Evolutionary conservation across 1,140 invertebrate genomes (phyloP).

Genomic region (Uloborus diversus): DNA sequence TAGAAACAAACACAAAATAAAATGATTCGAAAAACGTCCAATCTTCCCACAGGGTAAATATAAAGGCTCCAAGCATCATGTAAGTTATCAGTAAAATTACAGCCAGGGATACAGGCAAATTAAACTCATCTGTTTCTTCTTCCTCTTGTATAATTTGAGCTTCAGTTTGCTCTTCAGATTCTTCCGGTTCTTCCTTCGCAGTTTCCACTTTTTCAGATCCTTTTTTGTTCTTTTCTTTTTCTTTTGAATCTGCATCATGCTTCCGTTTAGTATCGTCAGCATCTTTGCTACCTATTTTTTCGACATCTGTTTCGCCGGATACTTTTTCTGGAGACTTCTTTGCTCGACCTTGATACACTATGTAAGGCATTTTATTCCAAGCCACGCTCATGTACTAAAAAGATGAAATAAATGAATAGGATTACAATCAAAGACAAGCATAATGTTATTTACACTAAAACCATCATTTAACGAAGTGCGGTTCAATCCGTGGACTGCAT

Average conservation of each 20-base stretch:
- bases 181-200: background rate
- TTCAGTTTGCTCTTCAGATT: constrained; percentile 20
- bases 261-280: background rate
- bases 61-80: constrained; percentile 81
- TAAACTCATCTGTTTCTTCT: constrained; percentile 88
- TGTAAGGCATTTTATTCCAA: constrained; percentile 57
- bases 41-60: constrained; percentile 80
- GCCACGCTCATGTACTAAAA: constrained; percentile 57
- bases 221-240: background rate
- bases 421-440: background rate
- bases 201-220: constrained; percentile 9
- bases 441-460: background rate
- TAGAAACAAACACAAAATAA: constrained; percentile 94
- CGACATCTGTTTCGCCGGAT: background rate
- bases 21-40: constrained; percentile 90
- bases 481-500: too few relatives aligned
- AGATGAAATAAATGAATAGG: constrained; percentile 1
- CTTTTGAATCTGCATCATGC: background rate
- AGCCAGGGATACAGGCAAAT: constrained; percentile 87
- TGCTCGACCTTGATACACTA: constrained; percentile 13
- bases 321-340: constrained; percentile 1
- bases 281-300: background rate
- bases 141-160: constrained; percentile 36
- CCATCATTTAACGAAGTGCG: too few relatives aligned
- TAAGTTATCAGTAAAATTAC: constrained; percentile 83